Percentiles rank a stretch among this genome's conserved stretches.
phyloP scores from a whole-genome alignment of 2,888 invertebrate species.

The Liposcelis brunnea region DNA sequence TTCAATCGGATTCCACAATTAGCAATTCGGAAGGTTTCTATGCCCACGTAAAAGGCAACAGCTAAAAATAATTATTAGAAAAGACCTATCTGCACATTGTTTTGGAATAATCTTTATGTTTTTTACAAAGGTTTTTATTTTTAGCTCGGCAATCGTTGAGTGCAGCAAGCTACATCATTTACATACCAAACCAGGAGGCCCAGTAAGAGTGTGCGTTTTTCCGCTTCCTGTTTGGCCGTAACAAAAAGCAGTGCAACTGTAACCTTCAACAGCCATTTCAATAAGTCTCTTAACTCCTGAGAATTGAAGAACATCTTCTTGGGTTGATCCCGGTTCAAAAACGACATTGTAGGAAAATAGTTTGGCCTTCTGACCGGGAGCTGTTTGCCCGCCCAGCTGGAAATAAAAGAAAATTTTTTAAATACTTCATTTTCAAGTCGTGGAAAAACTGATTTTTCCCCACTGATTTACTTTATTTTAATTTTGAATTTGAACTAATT shows the following conservation, averaged over 20 bases:
- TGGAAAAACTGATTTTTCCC: background rate
- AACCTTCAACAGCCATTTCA: constrained; percentile 89
- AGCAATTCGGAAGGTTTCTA: too few relatives aligned
- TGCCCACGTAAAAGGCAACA: too few relatives aligned
- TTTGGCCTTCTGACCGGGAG: constrained; percentile 50
- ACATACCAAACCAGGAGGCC: constrained; percentile 68
- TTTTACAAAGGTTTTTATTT: too few relatives aligned
- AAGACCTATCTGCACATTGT: too few relatives aligned
- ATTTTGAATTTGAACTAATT: background rate
- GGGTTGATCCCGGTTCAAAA: constrained; percentile 78
- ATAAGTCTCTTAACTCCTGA: constrained; percentile 79
- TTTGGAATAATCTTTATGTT: too few relatives aligned
- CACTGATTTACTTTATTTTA: background rate
- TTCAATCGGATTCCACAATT: too few relatives aligned
- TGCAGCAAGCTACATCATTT: too few relatives aligned
- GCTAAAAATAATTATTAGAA: too few relatives aligned
- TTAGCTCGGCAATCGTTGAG: too few relatives aligned
- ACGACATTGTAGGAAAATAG: constrained; percentile 91
- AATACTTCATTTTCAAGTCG: background rate
- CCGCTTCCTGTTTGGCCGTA: constrained; percentile 96
- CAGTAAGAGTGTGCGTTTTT: constrained; percentile 89
- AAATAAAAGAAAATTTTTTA: background rate
- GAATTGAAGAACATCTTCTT: constrained; percentile 71
- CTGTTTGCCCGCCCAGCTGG: constrained; percentile 10
- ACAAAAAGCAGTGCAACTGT: constrained; percentile 85